Base-by-base conservation (phyloP, 2,888 invertebrate genomes). In the Perithous albicinctus region DNA sequence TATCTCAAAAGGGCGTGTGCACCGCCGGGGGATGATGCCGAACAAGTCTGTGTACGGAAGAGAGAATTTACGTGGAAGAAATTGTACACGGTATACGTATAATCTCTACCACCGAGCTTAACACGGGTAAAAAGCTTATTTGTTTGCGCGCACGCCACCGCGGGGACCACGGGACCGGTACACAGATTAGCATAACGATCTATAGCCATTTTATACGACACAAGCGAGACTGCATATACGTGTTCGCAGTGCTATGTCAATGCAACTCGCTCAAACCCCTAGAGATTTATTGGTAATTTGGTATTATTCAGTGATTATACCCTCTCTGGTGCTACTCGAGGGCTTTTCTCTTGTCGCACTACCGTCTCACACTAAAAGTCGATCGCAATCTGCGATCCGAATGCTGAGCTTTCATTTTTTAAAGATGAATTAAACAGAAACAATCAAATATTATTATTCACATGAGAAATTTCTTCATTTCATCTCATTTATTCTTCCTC, bases 261-360 rank as follows among this genome's bases (percentile, higher is more conserved):
- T 15, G 10, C 32, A 32, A 35, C 23, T 26, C 26, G 8, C 29
- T 15, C 35, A 32, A 56, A 18, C 59, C 46, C 29, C 41, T 29
- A 6, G 46, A 51, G 66, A 29, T 59, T 73, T 61, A 61, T 51
- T 8, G 48, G 8, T 32, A 61, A 78, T 73, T 38, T 35, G 12
- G 38, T 18, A 72, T 66, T 46, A 56, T 72, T 56, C n/a, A 46
- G 46, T 46, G 48, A 73, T 35, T 73, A n/a, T n/a, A 38, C 29
- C 38, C 66, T 43, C 20, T 46, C 56, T 29, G 41, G 20, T 10
- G 56, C 46, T 46, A n/a, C 56, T 7, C 54, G 6, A 18, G 66
- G 15, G 35, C n/a, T n/a, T n/a, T n/a, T n/a, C n/a, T n/a, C n/a
- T n/a, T n/a, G n/a, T n/a, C n/a, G n/a, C n/a, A n/a, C 29, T 29